Evolutionary conservation across 1,140 invertebrate genomes (phyloP).

Genomic region (Atta texana): DNA sequence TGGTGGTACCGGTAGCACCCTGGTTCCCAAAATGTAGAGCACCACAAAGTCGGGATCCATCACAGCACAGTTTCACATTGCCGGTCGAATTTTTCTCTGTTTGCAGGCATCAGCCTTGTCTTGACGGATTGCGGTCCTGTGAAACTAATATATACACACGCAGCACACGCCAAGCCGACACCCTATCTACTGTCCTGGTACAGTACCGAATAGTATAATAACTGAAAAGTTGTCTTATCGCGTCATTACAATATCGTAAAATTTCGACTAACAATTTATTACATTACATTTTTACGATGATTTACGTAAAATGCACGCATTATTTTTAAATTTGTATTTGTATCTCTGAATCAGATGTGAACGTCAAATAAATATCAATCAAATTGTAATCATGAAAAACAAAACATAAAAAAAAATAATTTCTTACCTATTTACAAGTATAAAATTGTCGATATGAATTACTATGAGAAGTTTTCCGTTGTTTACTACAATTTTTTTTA

Average conservation of each 20-base stretch:
- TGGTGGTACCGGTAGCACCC: conserved; percentile 74
- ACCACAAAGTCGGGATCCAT: conserved; percentile 72
- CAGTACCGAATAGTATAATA: conserved; percentile 27
- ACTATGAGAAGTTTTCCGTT: background rate
- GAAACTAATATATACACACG: conserved; percentile 87
- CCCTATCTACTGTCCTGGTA: conserved; percentile 51
- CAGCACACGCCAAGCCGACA: conserved; percentile 85
- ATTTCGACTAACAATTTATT: conserved; percentile 5
- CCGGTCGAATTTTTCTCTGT: conserved; percentile 77
- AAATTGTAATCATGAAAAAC: background rate
- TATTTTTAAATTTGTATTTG: conserved; percentile 19
- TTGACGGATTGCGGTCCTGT: conserved; percentile 83
- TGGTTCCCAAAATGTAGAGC: conserved; percentile 75
- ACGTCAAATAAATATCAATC: background rate
- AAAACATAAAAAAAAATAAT: background rate
- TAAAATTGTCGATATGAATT: background rate
- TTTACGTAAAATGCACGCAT: background rate
- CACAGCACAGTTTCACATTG: conserved; percentile 73
- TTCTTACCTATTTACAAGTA: background rate
- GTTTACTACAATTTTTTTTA: conserved; percentile 10
- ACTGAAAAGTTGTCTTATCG: background rate
- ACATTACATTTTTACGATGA: background rate
- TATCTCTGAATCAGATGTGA: conserved; percentile 2
- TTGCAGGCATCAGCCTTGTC: conserved; percentile 83
- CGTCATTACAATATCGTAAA: background rate